A percentile compares a stretch with the other conserved stretches of the same genome.
Evolutionary conservation across 2,113 vertebrate species (phyloP).

Genomic region (Macaca fascicularis): T2T-MFA8v1.1 NC_088385.1:67057501-67058000

Average conservation of each 20-base stretch:
- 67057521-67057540: background rate
- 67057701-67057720: background rate
- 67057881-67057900: background rate
- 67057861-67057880: background rate
- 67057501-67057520: background rate
- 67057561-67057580: background rate
- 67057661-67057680: background rate
- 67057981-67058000: background rate
- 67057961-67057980: background rate
- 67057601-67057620: background rate
- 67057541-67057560: background rate
- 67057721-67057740: background rate
- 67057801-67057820: background rate
- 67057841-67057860: background rate
- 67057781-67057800: background rate
- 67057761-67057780: background rate
- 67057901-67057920: background rate
- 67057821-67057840: background rate
- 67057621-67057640: background rate
- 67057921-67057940: background rate
- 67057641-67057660: background rate
- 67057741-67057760: background rate
- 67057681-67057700: background rate
- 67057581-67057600: background rate
- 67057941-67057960: background rate